Evolutionary conservation across 1,140 invertebrate genomes (phyloP).

Genomic region (Drosophila orosa): DNA sequence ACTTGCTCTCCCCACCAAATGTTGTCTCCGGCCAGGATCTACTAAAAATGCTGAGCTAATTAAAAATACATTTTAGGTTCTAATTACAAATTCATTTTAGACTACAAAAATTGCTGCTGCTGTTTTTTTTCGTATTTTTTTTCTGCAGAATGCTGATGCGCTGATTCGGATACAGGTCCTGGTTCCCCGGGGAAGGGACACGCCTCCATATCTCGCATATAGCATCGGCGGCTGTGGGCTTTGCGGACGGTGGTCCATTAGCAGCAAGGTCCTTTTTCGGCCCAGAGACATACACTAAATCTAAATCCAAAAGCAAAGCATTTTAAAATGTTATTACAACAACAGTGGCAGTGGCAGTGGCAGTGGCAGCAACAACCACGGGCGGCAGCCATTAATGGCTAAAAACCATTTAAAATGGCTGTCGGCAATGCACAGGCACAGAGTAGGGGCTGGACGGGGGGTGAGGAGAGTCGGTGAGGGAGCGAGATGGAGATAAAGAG

Average conservation of each 20-base stretch:
- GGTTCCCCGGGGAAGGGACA: constrained; percentile 18
- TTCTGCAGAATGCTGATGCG: constrained; percentile 5
- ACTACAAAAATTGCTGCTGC: constrained; percentile 64
- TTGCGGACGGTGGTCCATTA: constrained; percentile 60
- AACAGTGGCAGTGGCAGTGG: constrained; percentile 37
- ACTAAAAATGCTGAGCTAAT: constrained; percentile 72
- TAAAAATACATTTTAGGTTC: constrained; percentile 63
- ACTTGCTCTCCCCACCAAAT: not conserved
- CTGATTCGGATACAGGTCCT: constrained; percentile 16
- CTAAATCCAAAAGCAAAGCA: constrained; percentile 72
- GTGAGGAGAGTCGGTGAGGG: not conserved
- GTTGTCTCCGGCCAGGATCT: constrained; percentile 7
- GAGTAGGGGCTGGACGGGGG: not conserved
- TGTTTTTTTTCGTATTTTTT: constrained; percentile 31
- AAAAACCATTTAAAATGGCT: constrained; percentile 81
- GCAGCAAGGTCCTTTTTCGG: constrained; percentile 51
- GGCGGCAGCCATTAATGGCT: constrained; percentile 75
- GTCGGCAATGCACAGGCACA: constrained; percentile 61
- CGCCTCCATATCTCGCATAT: constrained; percentile 38
- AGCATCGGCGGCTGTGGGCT: constrained; percentile 22
- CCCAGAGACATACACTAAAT: constrained; percentile 66
- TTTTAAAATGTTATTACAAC: constrained; percentile 82
- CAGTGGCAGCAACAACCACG: constrained; percentile 24
- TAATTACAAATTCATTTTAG: constrained; percentile 79
- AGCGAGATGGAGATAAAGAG: constrained; percentile 27